These are phyloP conservation scores for Esperia sulphurella DNA, from an alignment of 2,888 invertebrate species.

Conservation along the genomic window DNA sequence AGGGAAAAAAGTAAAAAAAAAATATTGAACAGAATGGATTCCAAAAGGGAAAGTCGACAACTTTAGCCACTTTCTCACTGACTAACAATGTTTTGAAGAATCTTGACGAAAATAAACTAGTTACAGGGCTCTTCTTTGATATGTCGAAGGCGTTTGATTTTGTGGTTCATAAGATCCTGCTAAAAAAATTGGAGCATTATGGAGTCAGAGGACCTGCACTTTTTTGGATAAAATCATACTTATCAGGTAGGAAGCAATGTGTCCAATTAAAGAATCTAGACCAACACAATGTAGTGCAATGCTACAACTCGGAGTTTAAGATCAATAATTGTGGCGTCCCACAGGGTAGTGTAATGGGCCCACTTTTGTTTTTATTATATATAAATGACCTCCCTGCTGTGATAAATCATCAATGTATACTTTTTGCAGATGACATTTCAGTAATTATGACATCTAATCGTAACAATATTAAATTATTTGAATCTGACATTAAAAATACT, in stretches of 20 bases:
- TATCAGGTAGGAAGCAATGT: not conserved
- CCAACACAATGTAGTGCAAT: not conserved
- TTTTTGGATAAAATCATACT: not conserved
- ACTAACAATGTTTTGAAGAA: not conserved
- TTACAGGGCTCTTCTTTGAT: slow-evolving; percentile 10
- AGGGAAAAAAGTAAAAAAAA: no score
- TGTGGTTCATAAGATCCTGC: slow-evolving; percentile 6
- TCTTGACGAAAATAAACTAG: slow-evolving; percentile 2
- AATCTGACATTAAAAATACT: not conserved
- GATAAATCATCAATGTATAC: not conserved
- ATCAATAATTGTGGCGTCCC: not conserved
- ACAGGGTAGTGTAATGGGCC: no score
- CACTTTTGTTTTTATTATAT: no score
- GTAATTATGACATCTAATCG: not conserved
- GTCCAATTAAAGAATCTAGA: not conserved
- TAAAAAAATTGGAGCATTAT: slow-evolving; percentile 3
- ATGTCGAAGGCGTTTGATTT: slow-evolving; percentile 13
- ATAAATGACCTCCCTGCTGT: not conserved
- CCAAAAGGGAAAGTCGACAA: no score
- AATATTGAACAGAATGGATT: no score
- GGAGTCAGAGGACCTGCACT: not conserved
- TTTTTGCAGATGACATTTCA: not conserved
- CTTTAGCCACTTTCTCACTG: slow-evolving; percentile 6
- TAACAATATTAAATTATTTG: not conserved
- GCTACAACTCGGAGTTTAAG: not conserved